phyloP scores from a whole-genome alignment of 2,113 vertebrate species.

The Hipposideros armiger region DNA sequence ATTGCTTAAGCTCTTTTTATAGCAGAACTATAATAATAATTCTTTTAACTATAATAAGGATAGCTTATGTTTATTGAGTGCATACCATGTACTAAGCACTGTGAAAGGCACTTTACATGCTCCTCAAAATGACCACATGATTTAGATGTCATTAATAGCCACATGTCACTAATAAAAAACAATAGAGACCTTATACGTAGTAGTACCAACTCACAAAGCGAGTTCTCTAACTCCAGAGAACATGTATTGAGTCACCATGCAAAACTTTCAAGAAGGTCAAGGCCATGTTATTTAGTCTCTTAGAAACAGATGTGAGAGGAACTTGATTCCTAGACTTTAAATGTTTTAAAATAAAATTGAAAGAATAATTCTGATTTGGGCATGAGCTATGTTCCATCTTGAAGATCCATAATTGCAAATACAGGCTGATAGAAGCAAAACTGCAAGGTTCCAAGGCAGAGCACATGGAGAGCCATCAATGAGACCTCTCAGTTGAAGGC shows the following conservation, averaged over 20 bases:
- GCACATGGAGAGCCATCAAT: background rate
- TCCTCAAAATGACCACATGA: background rate
- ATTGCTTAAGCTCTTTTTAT: background rate
- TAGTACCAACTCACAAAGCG: background rate
- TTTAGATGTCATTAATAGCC: background rate
- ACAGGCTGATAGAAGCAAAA: background rate
- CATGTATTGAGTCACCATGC: background rate
- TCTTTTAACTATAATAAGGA: background rate
- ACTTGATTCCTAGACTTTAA: background rate
- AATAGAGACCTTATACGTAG: background rate
- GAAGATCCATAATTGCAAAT: background rate
- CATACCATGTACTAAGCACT: slow-evolving; percentile 7
- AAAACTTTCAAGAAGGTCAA: slow-evolving; percentile 3
- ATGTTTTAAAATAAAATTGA: slow-evolving; percentile 47
- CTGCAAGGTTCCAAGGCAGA: background rate
- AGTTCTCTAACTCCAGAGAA: background rate
- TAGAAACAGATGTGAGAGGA: background rate
- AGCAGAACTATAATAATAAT: background rate
- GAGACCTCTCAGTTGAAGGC: background rate
- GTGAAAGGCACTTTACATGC: background rate
- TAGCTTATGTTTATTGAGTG: background rate
- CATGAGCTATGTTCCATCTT: background rate
- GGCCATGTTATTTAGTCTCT: background rate
- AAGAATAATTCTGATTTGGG: background rate
- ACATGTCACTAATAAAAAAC: background rate